Conservation (phyloP, 2,797 vertebrate species). For the Mycteria americana region DNA sequence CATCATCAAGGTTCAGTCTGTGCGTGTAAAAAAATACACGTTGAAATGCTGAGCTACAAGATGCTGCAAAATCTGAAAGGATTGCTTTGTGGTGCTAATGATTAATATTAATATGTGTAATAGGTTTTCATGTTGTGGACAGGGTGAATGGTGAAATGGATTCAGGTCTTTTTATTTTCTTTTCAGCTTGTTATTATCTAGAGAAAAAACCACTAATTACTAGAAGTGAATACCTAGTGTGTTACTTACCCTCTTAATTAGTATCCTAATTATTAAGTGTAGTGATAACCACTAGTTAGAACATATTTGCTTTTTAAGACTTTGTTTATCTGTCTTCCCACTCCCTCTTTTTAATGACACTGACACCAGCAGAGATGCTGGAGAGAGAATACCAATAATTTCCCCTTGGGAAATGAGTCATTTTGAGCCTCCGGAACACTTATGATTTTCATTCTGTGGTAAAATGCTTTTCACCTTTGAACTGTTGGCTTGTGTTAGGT, state of each 20-base stretch:
- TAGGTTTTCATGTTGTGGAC: background rate
- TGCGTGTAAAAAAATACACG: fast-evolving
- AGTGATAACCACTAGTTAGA: slow-evolving; percentile 54
- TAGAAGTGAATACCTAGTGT: slow-evolving; percentile 41
- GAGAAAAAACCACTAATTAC: slow-evolving; percentile 47
- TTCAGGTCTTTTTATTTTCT: slow-evolving; percentile 27
- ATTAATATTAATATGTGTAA: background rate
- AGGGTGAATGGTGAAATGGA: background rate
- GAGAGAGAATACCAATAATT: slow-evolving; percentile 11
- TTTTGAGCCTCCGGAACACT: slow-evolving; percentile 13
- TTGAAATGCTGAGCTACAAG: background rate
- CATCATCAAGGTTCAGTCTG: background rate
- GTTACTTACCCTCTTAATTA: slow-evolving; percentile 60
- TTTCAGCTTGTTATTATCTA: slow-evolving; percentile 40
- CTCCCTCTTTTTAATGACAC: slow-evolving; percentile 29
- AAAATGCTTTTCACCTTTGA: slow-evolving; percentile 52
- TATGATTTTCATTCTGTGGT: slow-evolving; percentile 19
- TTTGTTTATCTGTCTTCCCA: slow-evolving; percentile 57
- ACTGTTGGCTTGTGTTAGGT: background rate
- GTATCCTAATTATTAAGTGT: slow-evolving; percentile 48
- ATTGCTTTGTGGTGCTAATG: background rate
- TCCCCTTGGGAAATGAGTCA: slow-evolving; percentile 15
- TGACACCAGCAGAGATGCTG: slow-evolving; percentile 6
- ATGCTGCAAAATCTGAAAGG: background rate
- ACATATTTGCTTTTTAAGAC: slow-evolving; percentile 35